These are phyloP conservation scores for Monodelphis domestica DNA, from an alignment of 2,797 vertebrate species.

Conservation along the genomic window DNA sequence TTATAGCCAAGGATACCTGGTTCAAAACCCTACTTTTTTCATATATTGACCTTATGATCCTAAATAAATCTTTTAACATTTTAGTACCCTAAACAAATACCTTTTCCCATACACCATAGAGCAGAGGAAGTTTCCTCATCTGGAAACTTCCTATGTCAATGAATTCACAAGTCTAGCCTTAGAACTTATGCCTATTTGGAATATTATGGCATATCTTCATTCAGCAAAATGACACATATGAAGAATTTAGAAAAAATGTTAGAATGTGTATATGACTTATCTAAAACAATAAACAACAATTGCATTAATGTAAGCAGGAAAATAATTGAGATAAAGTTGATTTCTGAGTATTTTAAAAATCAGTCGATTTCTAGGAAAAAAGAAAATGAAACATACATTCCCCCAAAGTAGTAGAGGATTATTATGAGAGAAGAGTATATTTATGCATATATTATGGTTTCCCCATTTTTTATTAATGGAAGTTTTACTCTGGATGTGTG, in stretches of 20 bases:
- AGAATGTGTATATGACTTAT: background rate
- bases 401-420: background rate
- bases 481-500: background rate
- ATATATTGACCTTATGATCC: background rate
- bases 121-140: background rate
- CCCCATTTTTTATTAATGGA: background rate
- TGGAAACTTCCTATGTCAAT: background rate
- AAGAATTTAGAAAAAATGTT: background rate
- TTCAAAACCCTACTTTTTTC: background rate
- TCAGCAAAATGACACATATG: background rate
- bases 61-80: background rate
- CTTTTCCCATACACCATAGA: background rate
- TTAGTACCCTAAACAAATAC: background rate
- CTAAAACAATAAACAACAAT: background rate
- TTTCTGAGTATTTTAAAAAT: background rate
- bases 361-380: background rate
- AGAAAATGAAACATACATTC: background rate
- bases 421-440: background rate
- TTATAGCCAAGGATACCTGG: background rate
- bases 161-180: background rate
- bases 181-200: background rate
- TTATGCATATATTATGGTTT: background rate
- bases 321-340: background rate
- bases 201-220: background rate
- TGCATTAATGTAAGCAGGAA: background rate